Base-by-base conservation (phyloP, 2,797 vertebrate genomes). In the Diglossa cyanea region DNA sequence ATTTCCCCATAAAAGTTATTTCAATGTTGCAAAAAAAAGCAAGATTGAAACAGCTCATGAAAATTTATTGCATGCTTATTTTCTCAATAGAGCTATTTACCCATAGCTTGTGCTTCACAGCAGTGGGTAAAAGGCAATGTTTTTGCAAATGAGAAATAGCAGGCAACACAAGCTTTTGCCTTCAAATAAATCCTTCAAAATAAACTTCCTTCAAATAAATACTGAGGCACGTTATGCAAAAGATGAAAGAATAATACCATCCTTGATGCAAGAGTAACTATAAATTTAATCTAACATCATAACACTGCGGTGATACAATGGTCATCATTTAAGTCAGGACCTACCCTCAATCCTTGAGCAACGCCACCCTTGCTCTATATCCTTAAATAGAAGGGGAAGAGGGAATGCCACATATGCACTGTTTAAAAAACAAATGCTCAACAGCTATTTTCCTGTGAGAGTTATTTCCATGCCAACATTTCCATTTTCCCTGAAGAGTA, bases 41-140 rank as follows among this genome's bases (percentile, higher is more conserved):
- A 62, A 70, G 72, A 91, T 5, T 75, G 88, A 87, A 92, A 77
- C 13, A 31, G 50, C 67, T 68, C 50, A 87, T 88, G 67, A 86
- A 95, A 83, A 84, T 89, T 67, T 87, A 94, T 9, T 87, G 61
- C 74, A 61, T 35, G 35, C 40, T 86, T 86, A 74, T 85, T 93
- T 93, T 94, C 89, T 95, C 85, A 94, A 9, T 20, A 58, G 55
- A 86, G 55, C 77, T 62, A 77, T 87, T 90, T 87, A 89, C 42
- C 72, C 79, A 74, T 53, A 84, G 58, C 44, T 80, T 75, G 55
- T 26, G 75, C 58, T 81, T 78, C 70, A 48, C 51, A 84, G 51
- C 44, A 70, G 61, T 84, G 82, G 84, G 78, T 77, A 90, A 95
- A 96, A 94, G 87, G 87, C 72, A 93, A 81, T 66, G 37, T 62